A percentile compares a stretch with the other conserved stretches of the same genome.
phyloP scores from a whole-genome alignment of 2,888 invertebrate species.

The Parascotia fuliginaria region DNA sequence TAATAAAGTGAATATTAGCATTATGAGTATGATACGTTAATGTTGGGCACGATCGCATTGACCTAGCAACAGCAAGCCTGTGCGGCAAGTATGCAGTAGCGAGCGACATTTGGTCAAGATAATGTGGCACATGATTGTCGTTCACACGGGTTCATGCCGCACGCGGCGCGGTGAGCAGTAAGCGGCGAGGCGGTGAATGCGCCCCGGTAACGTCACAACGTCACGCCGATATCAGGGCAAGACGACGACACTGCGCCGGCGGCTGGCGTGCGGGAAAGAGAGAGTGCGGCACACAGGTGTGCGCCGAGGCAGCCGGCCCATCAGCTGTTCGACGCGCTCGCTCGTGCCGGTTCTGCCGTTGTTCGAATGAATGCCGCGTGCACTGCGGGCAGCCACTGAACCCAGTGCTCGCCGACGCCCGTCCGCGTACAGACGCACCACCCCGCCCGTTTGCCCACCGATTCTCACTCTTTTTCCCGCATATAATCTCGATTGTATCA shows the following conservation, averaged over 20 bases:
- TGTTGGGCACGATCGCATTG: constrained; percentile 24
- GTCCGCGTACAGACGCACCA: constrained; percentile 70
- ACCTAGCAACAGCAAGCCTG: constrained; percentile 39
- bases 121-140: constrained; percentile 46
- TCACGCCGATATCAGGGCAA: constrained; percentile 65
- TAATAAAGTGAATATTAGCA: background rate
- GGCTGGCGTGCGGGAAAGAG: constrained; percentile 69
- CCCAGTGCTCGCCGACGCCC: constrained; percentile 75
- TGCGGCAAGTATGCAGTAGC: constrained; percentile 1
- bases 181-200: background rate
- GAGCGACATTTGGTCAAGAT: constrained; percentile 40
- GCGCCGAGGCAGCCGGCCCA: constrained; percentile 67
- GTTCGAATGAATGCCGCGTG: constrained; percentile 54
- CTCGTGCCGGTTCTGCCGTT: constrained; percentile 64
- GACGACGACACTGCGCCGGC: constrained; percentile 64
- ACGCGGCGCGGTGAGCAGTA: constrained; percentile 8
- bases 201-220: constrained; percentile 59
- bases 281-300: constrained; percentile 79
- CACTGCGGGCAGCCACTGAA: constrained; percentile 53
- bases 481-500: constrained; percentile 57
- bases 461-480: constrained; percentile 56
- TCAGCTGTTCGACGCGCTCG: constrained; percentile 75
- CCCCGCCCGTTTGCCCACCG: constrained; percentile 53
- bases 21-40: background rate
- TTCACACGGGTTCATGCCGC: constrained; percentile 50